Evolutionary conservation across 2,888 invertebrate species (phyloP), one percentile per base, ranked within the genome.

Genomic region (Macrosoma leucophasiata): DNA sequence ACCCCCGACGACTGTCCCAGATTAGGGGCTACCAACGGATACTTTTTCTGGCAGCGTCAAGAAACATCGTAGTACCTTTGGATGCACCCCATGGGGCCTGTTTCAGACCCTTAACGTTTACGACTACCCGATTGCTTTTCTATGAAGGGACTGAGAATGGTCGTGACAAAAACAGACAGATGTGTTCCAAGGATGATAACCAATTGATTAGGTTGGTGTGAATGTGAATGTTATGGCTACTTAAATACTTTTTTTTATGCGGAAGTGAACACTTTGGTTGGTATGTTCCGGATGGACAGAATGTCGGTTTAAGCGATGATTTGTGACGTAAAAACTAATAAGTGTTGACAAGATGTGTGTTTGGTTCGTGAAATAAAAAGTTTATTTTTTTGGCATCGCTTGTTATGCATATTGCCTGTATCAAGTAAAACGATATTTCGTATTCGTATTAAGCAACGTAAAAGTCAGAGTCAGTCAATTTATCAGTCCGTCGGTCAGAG

Each of bases 111-210:
- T 84, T 85, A 84, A 84, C 85, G 79, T 87, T 87, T 87, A 87
- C 87, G 85, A 86, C 85, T 81, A 81, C 79, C 79, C 87, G 87
- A 88, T 88, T 87, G 87, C 87, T 84, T 84, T 84, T 81, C 82
- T 76, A 82, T 82, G 82, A 84, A 81, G 79, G 82, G 72, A 59
- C 70, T 63, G 56, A 55, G 63, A 65, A 70, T 61, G 65, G 60
- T 62, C 65, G 62, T 55, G 66, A 61, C 73, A 75, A 70, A 71
- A 76, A 73, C 65, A 63, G 63, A 63, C 79, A 78, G 74, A 72
- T 79, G 78, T 50, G 58, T 41, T 50, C 58, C 47, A 39, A 62
- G 75, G 76, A 76, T 56, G 57, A 61, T 61, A 61, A 59, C 54
- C 55, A 46, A 62, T 64, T 65, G 69, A 70, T 72, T 62, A 61